A percentile compares a stretch with the other conserved stretches of the same genome.
These are phyloP conservation scores for Cyaniris semiargus DNA, from an alignment of 2,888 invertebrate species.

Conservation along the genomic window DNA sequence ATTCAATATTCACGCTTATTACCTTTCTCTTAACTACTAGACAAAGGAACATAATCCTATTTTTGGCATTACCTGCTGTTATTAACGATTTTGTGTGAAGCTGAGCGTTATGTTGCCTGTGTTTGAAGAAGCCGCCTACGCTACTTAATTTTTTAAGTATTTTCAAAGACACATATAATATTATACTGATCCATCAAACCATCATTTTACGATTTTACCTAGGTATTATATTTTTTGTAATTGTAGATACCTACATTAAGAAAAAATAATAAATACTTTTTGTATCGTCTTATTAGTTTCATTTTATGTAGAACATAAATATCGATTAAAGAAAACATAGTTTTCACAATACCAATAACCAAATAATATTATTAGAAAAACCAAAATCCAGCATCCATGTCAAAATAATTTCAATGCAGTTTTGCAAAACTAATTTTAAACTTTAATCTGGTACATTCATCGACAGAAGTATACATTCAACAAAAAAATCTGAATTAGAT, in stretches of 20 bases:
- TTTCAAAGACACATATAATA: too few relatives aligned
- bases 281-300: too few relatives aligned
- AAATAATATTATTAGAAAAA: too few relatives aligned
- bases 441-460: constrained; percentile 18
- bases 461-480: constrained; percentile 32
- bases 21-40: constrained; percentile 36
- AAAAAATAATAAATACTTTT: too few relatives aligned
- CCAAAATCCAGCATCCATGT: background rate
- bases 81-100: constrained; percentile 73
- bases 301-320: too few relatives aligned
- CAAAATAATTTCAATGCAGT: background rate
- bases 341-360: too few relatives aligned
- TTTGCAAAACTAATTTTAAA: constrained; percentile 23
- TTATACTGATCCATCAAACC: too few relatives aligned
- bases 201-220: too few relatives aligned
- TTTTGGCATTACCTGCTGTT: constrained; percentile 53
- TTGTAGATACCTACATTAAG: too few relatives aligned
- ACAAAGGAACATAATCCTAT: constrained; percentile 9
- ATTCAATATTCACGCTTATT: constrained; percentile 36
- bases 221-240: too few relatives aligned
- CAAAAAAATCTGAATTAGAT: constrained; percentile 42
- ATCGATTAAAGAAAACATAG: too few relatives aligned
- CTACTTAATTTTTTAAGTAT: too few relatives aligned
- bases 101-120: constrained; percentile 57
- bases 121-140: constrained; percentile 61